Evolutionary conservation across 92 coral and sea anemone genomes (phyloP).

Genomic region (Epizoanthus fatuus): DNA sequence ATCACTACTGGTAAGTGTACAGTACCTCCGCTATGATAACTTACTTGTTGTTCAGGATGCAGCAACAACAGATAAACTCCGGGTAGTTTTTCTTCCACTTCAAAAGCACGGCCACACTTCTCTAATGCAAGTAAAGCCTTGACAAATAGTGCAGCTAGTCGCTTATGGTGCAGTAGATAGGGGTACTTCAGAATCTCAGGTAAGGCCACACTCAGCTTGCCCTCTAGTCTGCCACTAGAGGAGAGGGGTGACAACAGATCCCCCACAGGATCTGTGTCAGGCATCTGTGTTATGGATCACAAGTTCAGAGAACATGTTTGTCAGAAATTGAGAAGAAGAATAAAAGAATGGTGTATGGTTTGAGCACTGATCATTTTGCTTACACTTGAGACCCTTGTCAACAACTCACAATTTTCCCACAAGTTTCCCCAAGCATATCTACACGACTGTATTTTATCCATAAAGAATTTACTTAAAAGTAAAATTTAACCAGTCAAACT

Average conservation of each 20-base stretch:
- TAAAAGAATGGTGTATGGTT: too few species aligned
- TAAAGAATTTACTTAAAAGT: too few species aligned
- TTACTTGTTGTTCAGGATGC: slow-evolving; percentile 80
- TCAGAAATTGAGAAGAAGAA: too few species aligned
- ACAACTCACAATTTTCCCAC: too few species aligned
- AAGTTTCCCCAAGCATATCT: too few species aligned
- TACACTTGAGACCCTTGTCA: too few species aligned
- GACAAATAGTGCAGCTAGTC: slow-evolving; percentile 66
- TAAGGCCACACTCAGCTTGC: slow-evolving; percentile 72
- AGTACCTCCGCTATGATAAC: not conserved
- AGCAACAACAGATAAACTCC: slow-evolving; percentile 85
- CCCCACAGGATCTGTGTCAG: not conserved
- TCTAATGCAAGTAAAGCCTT: slow-evolving; percentile 75
- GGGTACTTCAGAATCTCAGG: slow-evolving; percentile 87
- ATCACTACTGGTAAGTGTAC: not conserved
- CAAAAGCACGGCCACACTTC: slow-evolving; percentile 65
- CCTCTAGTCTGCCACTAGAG: slow-evolving; percentile 9
- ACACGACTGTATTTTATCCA: too few species aligned
- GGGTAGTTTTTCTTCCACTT: slow-evolving; percentile 72
- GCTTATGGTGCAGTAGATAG: slow-evolving; percentile 68
- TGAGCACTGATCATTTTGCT: too few species aligned
- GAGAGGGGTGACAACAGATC: slow-evolving; percentile 6
- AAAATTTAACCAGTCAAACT: too few species aligned
- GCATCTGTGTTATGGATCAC: not conserved
- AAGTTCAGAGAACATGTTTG: too few species aligned